Conservation (phyloP, 2,797 vertebrate species). For the Falco biarmicus region DNA sequence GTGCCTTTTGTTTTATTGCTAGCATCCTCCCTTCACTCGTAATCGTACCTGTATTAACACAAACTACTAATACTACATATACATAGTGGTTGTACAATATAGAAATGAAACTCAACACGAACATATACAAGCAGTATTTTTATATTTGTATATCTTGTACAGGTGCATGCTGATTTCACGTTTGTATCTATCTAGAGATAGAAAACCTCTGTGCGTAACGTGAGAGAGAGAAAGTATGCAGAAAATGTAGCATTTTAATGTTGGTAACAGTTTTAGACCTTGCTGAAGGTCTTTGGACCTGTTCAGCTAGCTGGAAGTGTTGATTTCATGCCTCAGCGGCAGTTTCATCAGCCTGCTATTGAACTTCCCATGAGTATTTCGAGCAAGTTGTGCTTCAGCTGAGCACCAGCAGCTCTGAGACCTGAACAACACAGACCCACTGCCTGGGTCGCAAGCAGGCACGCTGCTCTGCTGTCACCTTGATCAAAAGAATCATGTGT, state of each 20-base stretch:
- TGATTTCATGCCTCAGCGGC: not conserved
- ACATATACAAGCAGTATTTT: not conserved
- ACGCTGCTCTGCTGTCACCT: not conserved
- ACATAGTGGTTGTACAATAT: not conserved
- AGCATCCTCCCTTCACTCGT: not conserved
- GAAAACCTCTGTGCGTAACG: not conserved
- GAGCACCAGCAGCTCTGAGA: not conserved
- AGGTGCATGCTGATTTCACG: not conserved
- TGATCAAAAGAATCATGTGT: accelerated
- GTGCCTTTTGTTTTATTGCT: not conserved
- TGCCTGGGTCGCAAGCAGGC: accelerated
- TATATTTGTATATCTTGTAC: not conserved
- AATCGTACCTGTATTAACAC: not conserved
- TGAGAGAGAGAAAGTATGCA: not conserved
- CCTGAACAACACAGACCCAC: not conserved
- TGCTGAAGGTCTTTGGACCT: not conserved
- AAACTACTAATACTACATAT: not conserved
- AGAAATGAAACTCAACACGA: not conserved
- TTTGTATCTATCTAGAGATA: not conserved
- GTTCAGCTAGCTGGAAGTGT: not conserved
- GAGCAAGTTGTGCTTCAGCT: not conserved
- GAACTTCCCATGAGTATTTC: not conserved
- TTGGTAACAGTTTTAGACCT: accelerated
- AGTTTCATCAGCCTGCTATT: not conserved
- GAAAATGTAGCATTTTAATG: not conserved